phyloP scores from a whole-genome alignment of 1,140 invertebrate species.

The Ephestia elutella region DNA sequence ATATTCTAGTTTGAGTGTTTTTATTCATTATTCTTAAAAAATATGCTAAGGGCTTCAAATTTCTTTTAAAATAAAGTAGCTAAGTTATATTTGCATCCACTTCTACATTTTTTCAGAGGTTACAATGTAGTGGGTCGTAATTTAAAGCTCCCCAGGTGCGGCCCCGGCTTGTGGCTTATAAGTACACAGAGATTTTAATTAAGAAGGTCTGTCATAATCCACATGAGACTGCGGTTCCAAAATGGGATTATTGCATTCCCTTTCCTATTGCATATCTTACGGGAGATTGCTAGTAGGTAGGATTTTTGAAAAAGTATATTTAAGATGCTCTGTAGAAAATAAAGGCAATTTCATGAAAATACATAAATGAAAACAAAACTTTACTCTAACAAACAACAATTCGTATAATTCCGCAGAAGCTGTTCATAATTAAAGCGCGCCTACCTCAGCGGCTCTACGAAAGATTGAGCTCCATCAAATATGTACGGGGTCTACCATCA shows the following conservation, averaged over 20 bases:
- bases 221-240: slow-evolving; percentile 25
- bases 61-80: not conserved
- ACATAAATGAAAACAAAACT: slow-evolving; percentile 17
- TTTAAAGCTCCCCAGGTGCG: slow-evolving; percentile 58
- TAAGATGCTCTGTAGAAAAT: too few relatives aligned
- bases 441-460: slow-evolving; percentile 41
- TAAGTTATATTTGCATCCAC: not conserved
- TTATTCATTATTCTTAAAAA: too few relatives aligned
- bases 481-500: slow-evolving; percentile 64
- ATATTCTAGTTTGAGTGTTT: too few relatives aligned
- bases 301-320: too few relatives aligned
- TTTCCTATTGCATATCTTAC: not conserved
- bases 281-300: not conserved
- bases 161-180: slow-evolving; percentile 48
- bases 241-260: not conserved
- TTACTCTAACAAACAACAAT: slow-evolving; percentile 38
- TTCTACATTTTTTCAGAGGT: not conserved
- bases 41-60: too few relatives aligned
- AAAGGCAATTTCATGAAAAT: not conserved
- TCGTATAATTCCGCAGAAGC: slow-evolving; percentile 48
- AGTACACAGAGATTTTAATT: slow-evolving; percentile 64
- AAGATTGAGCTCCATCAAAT: slow-evolving; percentile 66
- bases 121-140: slow-evolving; percentile 27
- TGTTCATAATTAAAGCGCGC: slow-evolving; percentile 63
- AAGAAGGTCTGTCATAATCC: slow-evolving; percentile 52